Base-by-base conservation (phyloP, 2,113 vertebrate species). In the Lepisosteus osseus region DNA sequence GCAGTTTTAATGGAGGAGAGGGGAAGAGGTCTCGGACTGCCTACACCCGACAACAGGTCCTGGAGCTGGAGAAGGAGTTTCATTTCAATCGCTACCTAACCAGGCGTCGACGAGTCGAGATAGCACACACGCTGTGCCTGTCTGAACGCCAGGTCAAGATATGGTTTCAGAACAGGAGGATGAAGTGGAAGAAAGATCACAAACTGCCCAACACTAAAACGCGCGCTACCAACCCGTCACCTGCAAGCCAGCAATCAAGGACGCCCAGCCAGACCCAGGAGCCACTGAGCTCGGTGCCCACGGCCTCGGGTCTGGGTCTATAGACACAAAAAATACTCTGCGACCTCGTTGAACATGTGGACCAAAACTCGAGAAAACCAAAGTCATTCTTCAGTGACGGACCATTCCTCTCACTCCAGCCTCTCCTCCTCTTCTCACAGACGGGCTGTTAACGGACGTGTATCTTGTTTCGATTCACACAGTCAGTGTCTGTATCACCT, bases 101-200 rank as follows among this genome's bases (percentile, higher is more conserved):
- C 85, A 93, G 97, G 84, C 94, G 96, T 81, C 92, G 97, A 86
- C 95, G 97, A 84, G 97, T 98, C 84, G 97, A 99, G 90, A 99
- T 99, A 72, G 97, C 97, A 2, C 97, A 99, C 88, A 95, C 96
- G 0, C 96, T 99, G 90, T 98, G 96, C 80, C 90, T 99, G 81
- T 97, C 96, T 3, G 97, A 98, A 89, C 96, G 96, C 81, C 97
- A 99, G 90, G 96, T 99, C 82, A 99, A 99, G 93, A 99, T 99
- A 80, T 99, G 97, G 97, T 98, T 99, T 86, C 97, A 99, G 89
- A 99, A 99, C 87, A 89, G 97, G 69, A 91, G 97, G 77, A 99
- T 99, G 97, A 99, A 99, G 82, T 99, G 97, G 97, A 99, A 99
- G 93, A 99, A 98, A 86, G 96, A 98, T 78, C 96, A 98, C 89